Base-by-base conservation (phyloP, 2,888 invertebrate species). In the Pachycephus smyrnensis region DNA sequence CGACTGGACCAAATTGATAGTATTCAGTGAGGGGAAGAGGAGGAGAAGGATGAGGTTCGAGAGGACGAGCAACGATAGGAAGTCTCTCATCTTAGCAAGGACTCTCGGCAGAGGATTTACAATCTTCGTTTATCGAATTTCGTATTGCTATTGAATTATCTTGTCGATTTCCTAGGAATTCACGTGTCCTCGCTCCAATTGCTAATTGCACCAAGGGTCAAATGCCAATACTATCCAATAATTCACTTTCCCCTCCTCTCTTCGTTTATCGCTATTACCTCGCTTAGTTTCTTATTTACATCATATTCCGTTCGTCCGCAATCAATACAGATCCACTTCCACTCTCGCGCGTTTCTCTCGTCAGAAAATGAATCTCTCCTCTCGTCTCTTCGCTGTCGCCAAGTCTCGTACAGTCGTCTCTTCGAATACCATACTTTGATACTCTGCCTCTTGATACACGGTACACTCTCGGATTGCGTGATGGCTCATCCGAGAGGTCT, bases 31-130 rank as follows among this genome's bases (percentile, higher is more conserved):
- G 77, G 81, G 71, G 75, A 82, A 77, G n/a, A 83, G 78, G 76
- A 80, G 81, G 75, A 83, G 82, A 77, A 84, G 82, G 75, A 86
- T 81, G 79, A 87, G 76, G 23, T 55, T 23, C 15, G 55, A 55
- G 76, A 89, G 84, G 78, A 83, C 79, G 76, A 86, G 69, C 75
- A 84, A 81, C 71, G 81, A 76, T 30, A 33, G 33, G 74, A 33
- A 36, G 30, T 33, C 35, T 74, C 23, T 36, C 35, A 74, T 74
- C 37, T 30, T 33, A 55, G 55, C 55, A 23, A 55, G 9, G 23
- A 55, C 9, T 23, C 55, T 55, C 55, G 55, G 55, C 23, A 23
- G 23, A 23, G 55, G 55, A 55, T 2, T 55, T 23, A 23, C 23
- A 23, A 23, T 55, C 9, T 15, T 55, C 23, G 9, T 55, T 55